Evolutionary conservation across 2,113 vertebrate species (phyloP).

Genomic region (Muntiacus muntjak): DNA sequence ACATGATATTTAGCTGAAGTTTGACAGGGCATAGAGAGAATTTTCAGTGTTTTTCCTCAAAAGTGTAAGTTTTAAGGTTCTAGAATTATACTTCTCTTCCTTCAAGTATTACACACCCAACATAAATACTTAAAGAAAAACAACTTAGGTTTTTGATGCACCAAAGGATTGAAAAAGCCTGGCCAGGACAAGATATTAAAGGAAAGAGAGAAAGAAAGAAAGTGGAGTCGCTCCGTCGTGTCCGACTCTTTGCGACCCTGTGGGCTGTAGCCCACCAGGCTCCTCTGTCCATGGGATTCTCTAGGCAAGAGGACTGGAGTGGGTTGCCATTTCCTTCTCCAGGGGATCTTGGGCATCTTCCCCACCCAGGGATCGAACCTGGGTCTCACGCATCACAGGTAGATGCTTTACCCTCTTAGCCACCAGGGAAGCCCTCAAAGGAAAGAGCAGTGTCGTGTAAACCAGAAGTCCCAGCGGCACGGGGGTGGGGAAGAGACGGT

Average conservation of each 20-base stretch:
- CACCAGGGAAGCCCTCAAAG: not conserved
- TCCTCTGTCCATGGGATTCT: too few species aligned
- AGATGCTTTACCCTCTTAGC: too few species aligned
- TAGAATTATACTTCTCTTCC: constrained; percentile 16
- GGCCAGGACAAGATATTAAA: not conserved
- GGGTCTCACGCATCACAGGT: too few species aligned
- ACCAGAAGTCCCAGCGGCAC: not conserved
- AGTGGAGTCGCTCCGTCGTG: too few species aligned
- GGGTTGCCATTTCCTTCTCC: too few species aligned
- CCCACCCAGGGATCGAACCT: too few species aligned
- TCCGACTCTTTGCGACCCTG: too few species aligned
- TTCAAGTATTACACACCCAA: not conserved
- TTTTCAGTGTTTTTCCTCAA: constrained; percentile 6
- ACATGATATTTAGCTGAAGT: not conserved
- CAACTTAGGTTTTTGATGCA: not conserved
- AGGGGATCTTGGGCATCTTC: too few species aligned
- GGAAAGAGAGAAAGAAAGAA: not conserved
- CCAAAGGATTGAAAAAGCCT: not conserved
- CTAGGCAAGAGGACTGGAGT: too few species aligned
- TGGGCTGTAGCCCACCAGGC: too few species aligned
- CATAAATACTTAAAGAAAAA: not conserved
- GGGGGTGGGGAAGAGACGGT: not conserved
- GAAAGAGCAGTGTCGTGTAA: not conserved
- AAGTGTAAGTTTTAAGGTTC: not conserved
- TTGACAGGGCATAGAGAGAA: not conserved